Percentiles rank a stretch among this genome's conserved stretches.
Evolutionary conservation across 2,797 vertebrate species (phyloP).

Genomic region (Champsocephalus esox): DNA sequence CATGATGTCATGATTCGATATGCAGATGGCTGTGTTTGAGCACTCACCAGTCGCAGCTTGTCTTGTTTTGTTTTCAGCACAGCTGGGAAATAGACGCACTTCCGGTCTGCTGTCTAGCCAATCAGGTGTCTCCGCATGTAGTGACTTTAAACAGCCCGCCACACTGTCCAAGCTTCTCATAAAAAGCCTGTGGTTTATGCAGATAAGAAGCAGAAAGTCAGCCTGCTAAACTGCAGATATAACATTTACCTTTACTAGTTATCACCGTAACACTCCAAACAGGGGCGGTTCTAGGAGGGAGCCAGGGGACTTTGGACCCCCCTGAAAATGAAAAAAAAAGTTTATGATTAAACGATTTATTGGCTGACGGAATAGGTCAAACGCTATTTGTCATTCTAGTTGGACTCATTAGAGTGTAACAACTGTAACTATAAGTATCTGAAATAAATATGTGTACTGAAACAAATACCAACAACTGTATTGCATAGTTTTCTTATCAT

Average conservation of each 20-base stretch:
- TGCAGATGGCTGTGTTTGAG: slow-evolving; percentile 15
- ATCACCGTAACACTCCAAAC: too few species aligned
- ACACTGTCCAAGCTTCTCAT: not conserved
- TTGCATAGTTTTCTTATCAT: too few species aligned
- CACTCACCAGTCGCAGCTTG: slow-evolving; percentile 84
- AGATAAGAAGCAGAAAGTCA: slow-evolving; percentile 21
- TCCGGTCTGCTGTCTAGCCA: slow-evolving; percentile 73
- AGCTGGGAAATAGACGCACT: slow-evolving; percentile 76
- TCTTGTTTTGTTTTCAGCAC: slow-evolving; percentile 85
- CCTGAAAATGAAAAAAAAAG: too few species aligned
- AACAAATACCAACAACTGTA: too few species aligned
- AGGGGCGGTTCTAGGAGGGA: too few species aligned
- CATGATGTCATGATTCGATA: not conserved
- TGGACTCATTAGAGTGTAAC: too few species aligned
- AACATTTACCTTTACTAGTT: not conserved
- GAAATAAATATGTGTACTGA: too few species aligned
- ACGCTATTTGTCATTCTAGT: too few species aligned
- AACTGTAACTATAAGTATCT: too few species aligned
- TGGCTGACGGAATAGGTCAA: too few species aligned
- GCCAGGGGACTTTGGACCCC: too few species aligned
- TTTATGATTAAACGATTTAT: too few species aligned
- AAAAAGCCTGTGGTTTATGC: not conserved
- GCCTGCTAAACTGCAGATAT: slow-evolving; percentile 32
- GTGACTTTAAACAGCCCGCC: slow-evolving; percentile 45
- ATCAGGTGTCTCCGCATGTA: slow-evolving; percentile 58